These are phyloP conservation scores for Seladonia tumulorum DNA, from an alignment of 2,888 invertebrate species.

Conservation along the genomic window DNA sequence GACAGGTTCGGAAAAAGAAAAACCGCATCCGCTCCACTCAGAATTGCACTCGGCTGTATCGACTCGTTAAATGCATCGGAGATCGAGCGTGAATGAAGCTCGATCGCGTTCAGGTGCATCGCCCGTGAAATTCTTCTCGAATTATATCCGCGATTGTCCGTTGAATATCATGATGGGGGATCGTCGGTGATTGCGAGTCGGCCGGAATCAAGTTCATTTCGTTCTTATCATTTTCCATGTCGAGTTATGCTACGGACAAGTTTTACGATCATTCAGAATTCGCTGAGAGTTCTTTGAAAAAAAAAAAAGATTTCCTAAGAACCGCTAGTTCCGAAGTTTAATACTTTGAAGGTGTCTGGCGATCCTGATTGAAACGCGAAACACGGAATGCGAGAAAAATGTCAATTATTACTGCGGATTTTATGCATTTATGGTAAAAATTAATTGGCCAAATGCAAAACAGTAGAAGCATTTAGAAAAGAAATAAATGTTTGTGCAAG, in stretches of 20 bases:
- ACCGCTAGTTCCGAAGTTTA: too few species aligned
- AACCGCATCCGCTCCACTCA: constrained; percentile 18
- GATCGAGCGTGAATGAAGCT: constrained; percentile 37
- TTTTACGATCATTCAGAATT: not conserved
- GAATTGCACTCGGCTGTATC: constrained; percentile 29
- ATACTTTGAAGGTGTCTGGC: too few species aligned
- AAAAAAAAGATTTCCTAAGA: not conserved
- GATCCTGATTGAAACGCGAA: too few species aligned
- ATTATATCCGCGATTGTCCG: not conserved
- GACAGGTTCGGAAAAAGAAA: constrained; percentile 20
- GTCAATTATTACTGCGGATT: too few species aligned
- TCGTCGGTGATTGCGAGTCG: not conserved
- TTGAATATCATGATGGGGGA: not conserved
- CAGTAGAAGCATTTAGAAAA: too few species aligned
- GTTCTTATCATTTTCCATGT: not conserved
- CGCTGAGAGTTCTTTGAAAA: not conserved
- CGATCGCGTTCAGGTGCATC: constrained; percentile 10
- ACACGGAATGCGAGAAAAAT: too few species aligned
- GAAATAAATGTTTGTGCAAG: too few species aligned
- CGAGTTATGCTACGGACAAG: not conserved
- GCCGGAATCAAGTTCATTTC: not conserved
- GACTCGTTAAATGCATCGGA: constrained; percentile 34
- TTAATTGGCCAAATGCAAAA: too few species aligned
- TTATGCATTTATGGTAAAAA: too few species aligned
- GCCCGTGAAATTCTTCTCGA: constrained; percentile 29